Base-by-base conservation (phyloP, 2,888 invertebrate genomes). In the Parascotia fuliginaria region DNA sequence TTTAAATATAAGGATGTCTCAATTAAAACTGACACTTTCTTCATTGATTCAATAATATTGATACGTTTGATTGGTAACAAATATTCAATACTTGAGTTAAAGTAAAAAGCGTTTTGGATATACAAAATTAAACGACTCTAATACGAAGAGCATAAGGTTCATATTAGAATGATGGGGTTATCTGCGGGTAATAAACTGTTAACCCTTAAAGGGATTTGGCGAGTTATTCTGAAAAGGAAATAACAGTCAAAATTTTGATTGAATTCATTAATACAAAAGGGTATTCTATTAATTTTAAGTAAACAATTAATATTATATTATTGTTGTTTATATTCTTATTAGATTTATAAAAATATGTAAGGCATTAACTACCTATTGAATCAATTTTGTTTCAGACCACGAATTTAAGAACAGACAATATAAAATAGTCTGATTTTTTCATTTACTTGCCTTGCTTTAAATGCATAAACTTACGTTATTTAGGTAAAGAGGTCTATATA, bases 1-100 rank as follows among this genome's bases (percentile, higher is more conserved):
- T 54, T 65, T 56, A 57, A 53, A 66, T 62, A 76, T 60, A 70
- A 74, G 73, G 71, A 77, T 65, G 70, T 74, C 63, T 77, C 70
- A 79, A 85, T 86, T 79, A 77, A 62, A 77, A 80, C 70, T 82
- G 89, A 82, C 87, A 79, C 80, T 68, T 73, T 75, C 72, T 75
- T 66, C 67, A 81, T 76, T 79, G 76, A 79, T 75, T 75, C 75
- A 75, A 76, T 78, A 75, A 76, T 66, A 73, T 77, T 72, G 71
- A 79, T 78, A 79, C 53, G 53, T 51, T 56, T 77, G 65, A 83
- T 84, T 79, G 78, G 75, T 77, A 78, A 79, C 76, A 76, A 73
- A 77, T 77, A 76, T 73, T 72, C 66, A 73, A 78, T 76, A 75
- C 70, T 67, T 52, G 29, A 57, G 52, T 61, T 60, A 50, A 70